phyloP scores from a whole-genome alignment of 2,113 vertebrate species.

The Oryzias melastigma region DNA sequence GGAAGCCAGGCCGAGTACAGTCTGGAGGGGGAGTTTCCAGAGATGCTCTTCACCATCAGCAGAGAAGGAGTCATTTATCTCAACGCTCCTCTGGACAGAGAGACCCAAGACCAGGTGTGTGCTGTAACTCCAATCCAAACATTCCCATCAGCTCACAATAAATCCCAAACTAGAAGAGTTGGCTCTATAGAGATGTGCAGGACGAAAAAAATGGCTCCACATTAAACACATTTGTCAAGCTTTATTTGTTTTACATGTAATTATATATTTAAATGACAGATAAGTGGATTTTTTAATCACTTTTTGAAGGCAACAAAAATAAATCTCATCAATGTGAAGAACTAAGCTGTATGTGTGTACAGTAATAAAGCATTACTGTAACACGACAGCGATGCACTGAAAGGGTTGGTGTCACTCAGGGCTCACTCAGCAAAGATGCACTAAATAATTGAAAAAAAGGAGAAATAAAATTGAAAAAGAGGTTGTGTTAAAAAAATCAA shows the following conservation, averaged over 20 bases:
- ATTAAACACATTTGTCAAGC: neutral
- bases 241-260: neutral
- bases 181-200: neutral
- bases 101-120: conserved; percentile 80
- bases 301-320: too few species aligned
- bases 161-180: neutral
- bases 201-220: neutral
- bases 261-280: neutral
- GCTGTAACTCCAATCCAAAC: conserved; percentile 20
- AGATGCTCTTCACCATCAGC: conserved; percentile 77
- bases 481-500: too few species aligned
- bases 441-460: too few species aligned
- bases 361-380: conserved; percentile 1
- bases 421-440: conserved; percentile 3
- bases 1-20: conserved; percentile 72
- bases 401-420: neutral
- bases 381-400: neutral
- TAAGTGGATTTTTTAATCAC: neutral
- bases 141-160: conserved; percentile 9
- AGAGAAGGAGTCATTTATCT: conserved; percentile 76
- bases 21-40: conserved; percentile 77
- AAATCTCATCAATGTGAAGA: neutral
- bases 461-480: too few species aligned
- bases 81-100: conserved; percentile 78
- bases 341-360: conserved; percentile 3